Conservation (phyloP, 53 echinoderm and acorn worm species). For the Zoroaster sp. region DNA sequence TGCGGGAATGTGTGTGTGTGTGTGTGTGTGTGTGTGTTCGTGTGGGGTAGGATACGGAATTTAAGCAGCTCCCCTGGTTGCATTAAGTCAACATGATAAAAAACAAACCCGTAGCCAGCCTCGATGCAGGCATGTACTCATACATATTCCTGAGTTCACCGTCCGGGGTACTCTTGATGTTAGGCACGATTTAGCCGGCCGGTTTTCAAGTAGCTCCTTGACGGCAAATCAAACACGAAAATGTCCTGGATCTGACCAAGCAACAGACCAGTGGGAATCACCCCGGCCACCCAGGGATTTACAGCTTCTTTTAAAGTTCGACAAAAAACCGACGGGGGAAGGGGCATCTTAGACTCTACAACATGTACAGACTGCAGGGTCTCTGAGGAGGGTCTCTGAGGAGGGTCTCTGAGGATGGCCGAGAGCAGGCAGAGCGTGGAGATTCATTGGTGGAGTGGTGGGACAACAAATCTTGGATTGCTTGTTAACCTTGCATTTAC, state of each 20-base stretch:
- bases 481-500: too few relatives aligned
- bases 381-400: neutral
- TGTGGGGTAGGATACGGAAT: neutral
- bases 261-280: neutral
- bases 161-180: neutral
- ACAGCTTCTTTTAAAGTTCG: too few relatives aligned
- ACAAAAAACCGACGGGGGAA: too few relatives aligned
- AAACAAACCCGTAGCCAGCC: neutral
- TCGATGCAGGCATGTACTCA: neutral
- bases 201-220: conserved; percentile 13
- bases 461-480: too few relatives aligned
- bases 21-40: too few relatives aligned
- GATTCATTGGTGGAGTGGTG: too few relatives aligned
- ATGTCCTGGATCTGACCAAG: neutral
- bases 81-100: neutral
- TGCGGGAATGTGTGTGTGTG: too few relatives aligned
- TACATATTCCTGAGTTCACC: neutral
- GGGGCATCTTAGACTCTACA: neutral
- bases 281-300: too few relatives aligned
- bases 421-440: neutral
- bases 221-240: conserved; percentile 14
- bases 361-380: neutral
- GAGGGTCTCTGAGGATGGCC: neutral
- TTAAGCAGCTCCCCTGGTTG: neutral
- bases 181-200: conserved; percentile 25